Percentiles rank a stretch among this genome's conserved stretches.
Conservation (phyloP, 2,797 vertebrate species). For the Clarias pachynema region DNA sequence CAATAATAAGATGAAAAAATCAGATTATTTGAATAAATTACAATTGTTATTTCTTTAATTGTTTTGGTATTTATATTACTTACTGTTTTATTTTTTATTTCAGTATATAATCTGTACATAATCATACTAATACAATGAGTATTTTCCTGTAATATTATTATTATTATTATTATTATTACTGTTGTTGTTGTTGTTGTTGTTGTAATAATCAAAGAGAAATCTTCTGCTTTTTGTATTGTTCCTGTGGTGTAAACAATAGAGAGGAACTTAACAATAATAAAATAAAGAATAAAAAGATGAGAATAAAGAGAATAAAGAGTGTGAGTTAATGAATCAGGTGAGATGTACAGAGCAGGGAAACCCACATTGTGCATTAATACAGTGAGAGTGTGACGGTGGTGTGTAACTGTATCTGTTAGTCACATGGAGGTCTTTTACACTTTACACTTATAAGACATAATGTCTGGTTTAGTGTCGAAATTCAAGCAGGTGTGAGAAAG, state of each 20-base stretch:
- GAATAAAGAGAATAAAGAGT: not conserved
- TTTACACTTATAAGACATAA: not conserved
- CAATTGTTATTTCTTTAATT: no score
- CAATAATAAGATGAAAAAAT: no score
- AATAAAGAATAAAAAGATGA: no score
- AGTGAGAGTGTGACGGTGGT: not conserved
- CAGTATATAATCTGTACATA: no score
- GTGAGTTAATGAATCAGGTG: not conserved
- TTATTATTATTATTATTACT: not conserved
- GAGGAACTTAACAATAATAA: no score
- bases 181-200: not conserved
- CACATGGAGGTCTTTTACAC: not conserved
- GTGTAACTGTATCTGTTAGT: not conserved
- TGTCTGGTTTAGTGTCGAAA: not conserved
- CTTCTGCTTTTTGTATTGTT: not conserved
- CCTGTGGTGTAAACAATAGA: not conserved
- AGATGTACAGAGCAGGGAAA: not conserved
- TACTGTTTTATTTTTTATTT: no score
- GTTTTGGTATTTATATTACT: no score
- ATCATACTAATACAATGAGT: no score
- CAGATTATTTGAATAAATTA: no score
- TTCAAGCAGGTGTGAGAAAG: not conserved
- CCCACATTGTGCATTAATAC: not conserved
- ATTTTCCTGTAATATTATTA: no score
- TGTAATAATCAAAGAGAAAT: not conserved